phyloP scores from a whole-genome alignment of 2,888 invertebrate species.

The Eristalinus sepulchralis region DNA sequence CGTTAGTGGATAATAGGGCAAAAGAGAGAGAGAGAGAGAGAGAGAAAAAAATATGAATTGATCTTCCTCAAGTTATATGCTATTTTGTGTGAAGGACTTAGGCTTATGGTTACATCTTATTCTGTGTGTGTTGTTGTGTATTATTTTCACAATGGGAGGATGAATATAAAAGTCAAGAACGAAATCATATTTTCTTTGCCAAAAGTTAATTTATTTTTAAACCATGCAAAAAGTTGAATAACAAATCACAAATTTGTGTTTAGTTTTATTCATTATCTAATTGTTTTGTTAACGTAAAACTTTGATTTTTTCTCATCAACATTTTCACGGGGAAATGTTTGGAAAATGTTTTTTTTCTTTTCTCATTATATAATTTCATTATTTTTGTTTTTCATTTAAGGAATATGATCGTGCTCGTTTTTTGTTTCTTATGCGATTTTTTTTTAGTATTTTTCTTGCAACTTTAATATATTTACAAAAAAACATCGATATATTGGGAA shows the following conservation, averaged over 20 bases:
- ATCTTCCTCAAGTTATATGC: constrained; percentile 37
- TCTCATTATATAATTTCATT: constrained; percentile 58
- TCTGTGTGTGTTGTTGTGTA: constrained; percentile 34
- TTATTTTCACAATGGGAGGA: neutral
- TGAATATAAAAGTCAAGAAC: constrained; percentile 10
- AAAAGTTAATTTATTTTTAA: neutral
- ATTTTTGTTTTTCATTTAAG: constrained; percentile 72
- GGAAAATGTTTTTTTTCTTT: constrained; percentile 18
- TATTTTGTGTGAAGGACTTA: constrained; percentile 70
- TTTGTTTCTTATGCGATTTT: constrained; percentile 71
- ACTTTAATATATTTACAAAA: constrained; percentile 67
- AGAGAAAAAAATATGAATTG: too few species aligned
- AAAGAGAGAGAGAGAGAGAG: too few species aligned
- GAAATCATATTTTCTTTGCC: neutral
- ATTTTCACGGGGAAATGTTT: constrained; percentile 59
- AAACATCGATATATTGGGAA: constrained; percentile 68
- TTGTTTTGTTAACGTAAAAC: constrained; percentile 53
- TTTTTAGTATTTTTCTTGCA: constrained; percentile 50
- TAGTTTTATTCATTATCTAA: constrained; percentile 38
- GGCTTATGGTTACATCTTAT: constrained; percentile 50
- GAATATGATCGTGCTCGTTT: constrained; percentile 77
- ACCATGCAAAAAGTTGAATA: constrained; percentile 28
- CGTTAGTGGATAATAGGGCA: constrained; percentile 30
- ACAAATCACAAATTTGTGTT: constrained; percentile 32
- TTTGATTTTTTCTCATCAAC: constrained; percentile 55